Evolutionary conservation across 2,113 vertebrate genomes (phyloP), one percentile per base, ranked within the genome.

Genomic region (Atrichornis clamosus): DNA sequence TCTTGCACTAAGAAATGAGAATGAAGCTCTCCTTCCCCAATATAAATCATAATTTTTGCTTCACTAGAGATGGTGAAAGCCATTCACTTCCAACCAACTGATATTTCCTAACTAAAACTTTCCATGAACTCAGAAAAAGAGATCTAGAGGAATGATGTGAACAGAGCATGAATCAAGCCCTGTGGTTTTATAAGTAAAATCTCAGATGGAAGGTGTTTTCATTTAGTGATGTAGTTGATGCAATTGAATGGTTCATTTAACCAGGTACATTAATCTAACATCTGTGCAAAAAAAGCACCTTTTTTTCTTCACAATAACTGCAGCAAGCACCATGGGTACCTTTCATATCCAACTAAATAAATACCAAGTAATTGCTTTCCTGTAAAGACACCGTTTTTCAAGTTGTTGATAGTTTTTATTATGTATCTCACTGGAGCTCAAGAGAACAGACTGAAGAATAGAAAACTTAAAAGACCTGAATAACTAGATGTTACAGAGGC

Each of bases 281-380:
- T 7, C 33, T 67, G 27, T 23, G 50, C 9, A 82, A 64, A 70
- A 47, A 70, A 37, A 2, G 0, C 5, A 26, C 2, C 2, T 15
- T 3, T 39, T 39, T 65, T 24, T 80, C n/a, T 33, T 33, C 37
- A 27, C 10, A 50, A 37, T 32, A 55, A 5, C 15, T 64, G 15
- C 37, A 90, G 26, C 16, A 74, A 67, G 3, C 1, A 0, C 15
- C 28, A 35, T 3, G 4, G 24, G 24, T 59, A 21, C 13, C 11
- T 87, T 85, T 76, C 35, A 47, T 7, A 72, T 84, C 20, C 33
- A 50, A n/a, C 18, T 49, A 44, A 49, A 65, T 28, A 73, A 74
- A 68, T 47, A 19, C 9, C 32, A 63, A 68, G 11, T 13, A 59
- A 70, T 14, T 30, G 7, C 30, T 62, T 82, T 73, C 26, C 30